Conservation (phyloP, 2,113 vertebrate species). For the Irena cyanogastra region DNA sequence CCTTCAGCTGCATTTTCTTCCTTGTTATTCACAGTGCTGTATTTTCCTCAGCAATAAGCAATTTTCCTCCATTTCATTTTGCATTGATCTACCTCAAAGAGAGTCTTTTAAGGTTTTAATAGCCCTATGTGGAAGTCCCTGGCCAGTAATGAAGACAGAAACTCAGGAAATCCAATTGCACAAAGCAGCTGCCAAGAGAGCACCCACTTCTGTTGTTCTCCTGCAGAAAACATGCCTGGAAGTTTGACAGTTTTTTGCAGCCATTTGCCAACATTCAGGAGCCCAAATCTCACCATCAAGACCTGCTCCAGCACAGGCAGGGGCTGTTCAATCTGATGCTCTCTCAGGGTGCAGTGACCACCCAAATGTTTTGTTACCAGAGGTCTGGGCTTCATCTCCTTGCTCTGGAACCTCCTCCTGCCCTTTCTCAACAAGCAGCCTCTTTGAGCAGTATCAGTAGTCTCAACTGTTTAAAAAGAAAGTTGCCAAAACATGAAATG, state of each 20-base stretch:
- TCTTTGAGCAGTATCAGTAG: neutral
- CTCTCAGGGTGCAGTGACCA: neutral
- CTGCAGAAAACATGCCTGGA: neutral
- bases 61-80: constrained; percentile 34
- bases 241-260: neutral
- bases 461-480: neutral
- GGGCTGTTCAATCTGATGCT: neutral
- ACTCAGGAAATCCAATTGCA: neutral
- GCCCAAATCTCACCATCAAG: neutral
- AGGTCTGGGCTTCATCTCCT: neutral
- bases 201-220: neutral
- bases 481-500: neutral
- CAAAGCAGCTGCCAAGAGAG: neutral
- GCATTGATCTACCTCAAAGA: neutral
- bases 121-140: neutral
- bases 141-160: neutral
- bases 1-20: constrained; percentile 49
- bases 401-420: neutral
- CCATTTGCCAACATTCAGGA: neutral
- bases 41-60: constrained; percentile 48
- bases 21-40: constrained; percentile 25
- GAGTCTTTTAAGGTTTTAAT: neutral
- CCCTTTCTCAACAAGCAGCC: neutral
- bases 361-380: neutral
- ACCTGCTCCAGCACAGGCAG: neutral